phyloP scores from a whole-genome alignment of 2,888 invertebrate genomes.

The Periphyllus acericola region DNA sequence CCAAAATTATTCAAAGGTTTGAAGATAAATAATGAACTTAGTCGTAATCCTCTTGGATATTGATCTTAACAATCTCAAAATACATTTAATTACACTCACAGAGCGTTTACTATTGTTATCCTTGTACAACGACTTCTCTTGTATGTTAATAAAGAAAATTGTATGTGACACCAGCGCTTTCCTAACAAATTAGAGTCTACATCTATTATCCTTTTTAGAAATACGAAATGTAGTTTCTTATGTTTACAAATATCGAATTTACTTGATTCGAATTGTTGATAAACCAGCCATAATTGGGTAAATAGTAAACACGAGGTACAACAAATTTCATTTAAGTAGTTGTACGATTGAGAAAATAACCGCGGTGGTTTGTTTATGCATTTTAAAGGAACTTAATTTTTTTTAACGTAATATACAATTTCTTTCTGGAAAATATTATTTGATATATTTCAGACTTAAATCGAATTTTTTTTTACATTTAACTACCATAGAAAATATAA shows the following conservation, averaged over 20 bases:
- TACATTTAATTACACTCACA: background rate
- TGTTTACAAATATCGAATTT: background rate
- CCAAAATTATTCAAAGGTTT: too few relatives aligned
- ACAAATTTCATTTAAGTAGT: too few relatives aligned
- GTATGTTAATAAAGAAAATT: constrained; percentile 1
- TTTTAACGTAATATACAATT: too few relatives aligned
- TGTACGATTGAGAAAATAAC: too few relatives aligned
- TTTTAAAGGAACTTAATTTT: too few relatives aligned
- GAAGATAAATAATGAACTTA: too few relatives aligned
- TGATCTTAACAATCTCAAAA: background rate
- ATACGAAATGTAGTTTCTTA: background rate
- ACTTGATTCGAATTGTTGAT: background rate
- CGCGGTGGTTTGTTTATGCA: too few relatives aligned
- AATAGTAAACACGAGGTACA: too few relatives aligned
- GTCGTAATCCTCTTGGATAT: background rate
- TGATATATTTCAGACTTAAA: too few relatives aligned
- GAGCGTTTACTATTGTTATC: background rate
- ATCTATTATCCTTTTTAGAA: background rate
- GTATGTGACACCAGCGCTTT: background rate
- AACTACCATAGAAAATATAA: too few relatives aligned
- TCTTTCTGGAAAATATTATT: too few relatives aligned
- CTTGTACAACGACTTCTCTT: background rate
- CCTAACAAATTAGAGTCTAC: background rate
- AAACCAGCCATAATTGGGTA: background rate
- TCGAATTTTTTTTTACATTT: too few relatives aligned